Evolutionary conservation across 2,888 invertebrate genomes (phyloP).

Genomic region (Eueremaeus valkanovi): DNA sequence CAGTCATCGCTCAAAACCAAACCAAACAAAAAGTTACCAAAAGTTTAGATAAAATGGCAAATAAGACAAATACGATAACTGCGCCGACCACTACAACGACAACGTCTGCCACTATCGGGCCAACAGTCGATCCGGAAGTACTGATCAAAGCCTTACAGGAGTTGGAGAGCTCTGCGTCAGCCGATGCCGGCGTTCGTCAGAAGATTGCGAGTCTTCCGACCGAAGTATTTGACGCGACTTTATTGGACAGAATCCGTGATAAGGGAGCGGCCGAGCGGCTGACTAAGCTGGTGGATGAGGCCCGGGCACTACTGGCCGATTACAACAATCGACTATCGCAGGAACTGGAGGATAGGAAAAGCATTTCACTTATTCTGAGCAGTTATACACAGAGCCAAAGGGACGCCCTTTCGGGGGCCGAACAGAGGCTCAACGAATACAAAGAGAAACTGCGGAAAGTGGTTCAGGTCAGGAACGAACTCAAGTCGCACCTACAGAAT

Average conservation of each 20-base stretch:
- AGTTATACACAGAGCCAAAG: conserved; percentile 76
- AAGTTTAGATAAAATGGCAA: neutral
- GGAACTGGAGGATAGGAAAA: conserved; percentile 84
- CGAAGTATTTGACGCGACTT: conserved; percentile 85
- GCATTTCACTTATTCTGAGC: conserved; percentile 75
- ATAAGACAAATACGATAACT: too few species aligned
- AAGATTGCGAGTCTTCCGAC: conserved; percentile 88
- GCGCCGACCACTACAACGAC: too few species aligned
- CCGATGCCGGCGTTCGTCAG: conserved; percentile 86
- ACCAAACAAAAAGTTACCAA: conserved; percentile 49
- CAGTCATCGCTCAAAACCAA: conserved; percentile 14
- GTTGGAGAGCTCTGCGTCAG: conserved; percentile 89
- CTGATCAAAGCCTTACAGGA: conserved; percentile 75
- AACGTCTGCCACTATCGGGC: conserved; percentile 1
- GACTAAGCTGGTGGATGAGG: conserved; percentile 78
- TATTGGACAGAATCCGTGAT: conserved; percentile 79
- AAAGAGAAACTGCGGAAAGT: conserved; percentile 83
- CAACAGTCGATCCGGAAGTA: conserved; percentile 68
- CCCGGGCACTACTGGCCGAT: conserved; percentile 75
- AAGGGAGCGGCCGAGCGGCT: conserved; percentile 73
- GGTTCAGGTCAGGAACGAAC: conserved; percentile 76
- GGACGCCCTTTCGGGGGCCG: conserved; percentile 77
- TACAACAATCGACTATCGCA: conserved; percentile 80
- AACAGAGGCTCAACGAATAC: conserved; percentile 85
- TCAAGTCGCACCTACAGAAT: conserved; percentile 87